A percentile compares a stretch with the other conserved stretches of the same genome.
phyloP scores from a whole-genome alignment of 2,113 vertebrate species.

The Xiphorhynchus elegans region DNA sequence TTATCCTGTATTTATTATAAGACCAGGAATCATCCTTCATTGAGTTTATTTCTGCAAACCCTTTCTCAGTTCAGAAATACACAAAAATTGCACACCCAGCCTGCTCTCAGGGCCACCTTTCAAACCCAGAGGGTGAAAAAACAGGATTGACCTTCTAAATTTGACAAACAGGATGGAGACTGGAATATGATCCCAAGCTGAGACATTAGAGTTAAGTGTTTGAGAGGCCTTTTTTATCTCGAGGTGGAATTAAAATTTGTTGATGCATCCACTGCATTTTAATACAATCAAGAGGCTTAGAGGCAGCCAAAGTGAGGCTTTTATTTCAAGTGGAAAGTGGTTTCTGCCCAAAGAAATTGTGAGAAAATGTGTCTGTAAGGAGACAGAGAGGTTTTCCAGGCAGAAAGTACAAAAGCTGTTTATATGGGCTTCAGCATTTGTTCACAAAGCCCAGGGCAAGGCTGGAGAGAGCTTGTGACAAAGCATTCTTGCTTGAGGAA shows the following conservation, averaged over 20 bases:
- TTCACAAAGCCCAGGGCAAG: slow-evolving; percentile 34
- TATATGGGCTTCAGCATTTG: slow-evolving; percentile 5
- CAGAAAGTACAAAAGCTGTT: slow-evolving; percentile 60
- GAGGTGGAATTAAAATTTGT: slow-evolving; percentile 27
- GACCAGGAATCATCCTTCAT: neutral
- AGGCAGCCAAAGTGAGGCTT: slow-evolving; percentile 22
- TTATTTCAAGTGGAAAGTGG: slow-evolving; percentile 46
- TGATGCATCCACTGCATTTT: slow-evolving; percentile 20
- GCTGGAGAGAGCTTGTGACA: slow-evolving; percentile 15
- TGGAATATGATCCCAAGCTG: neutral
- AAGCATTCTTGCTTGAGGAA: slow-evolving; percentile 16
- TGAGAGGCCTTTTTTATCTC: neutral
- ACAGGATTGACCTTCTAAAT: neutral
- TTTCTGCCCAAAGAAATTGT: slow-evolving; percentile 42
- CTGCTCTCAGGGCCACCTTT: neutral
- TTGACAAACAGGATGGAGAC: neutral
- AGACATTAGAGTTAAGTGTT: neutral
- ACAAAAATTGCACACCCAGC: neutral
- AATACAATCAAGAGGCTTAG: slow-evolving; percentile 7
- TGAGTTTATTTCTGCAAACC: neutral
- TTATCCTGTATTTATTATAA: neutral
- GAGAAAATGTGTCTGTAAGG: slow-evolving; percentile 28
- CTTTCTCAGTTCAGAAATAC: neutral
- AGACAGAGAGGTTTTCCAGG: slow-evolving; percentile 45
- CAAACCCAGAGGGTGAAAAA: neutral